These are phyloP conservation scores for Drosophila formosana DNA, from an alignment of 2,888 invertebrate species.

Conservation along the genomic window DNA sequence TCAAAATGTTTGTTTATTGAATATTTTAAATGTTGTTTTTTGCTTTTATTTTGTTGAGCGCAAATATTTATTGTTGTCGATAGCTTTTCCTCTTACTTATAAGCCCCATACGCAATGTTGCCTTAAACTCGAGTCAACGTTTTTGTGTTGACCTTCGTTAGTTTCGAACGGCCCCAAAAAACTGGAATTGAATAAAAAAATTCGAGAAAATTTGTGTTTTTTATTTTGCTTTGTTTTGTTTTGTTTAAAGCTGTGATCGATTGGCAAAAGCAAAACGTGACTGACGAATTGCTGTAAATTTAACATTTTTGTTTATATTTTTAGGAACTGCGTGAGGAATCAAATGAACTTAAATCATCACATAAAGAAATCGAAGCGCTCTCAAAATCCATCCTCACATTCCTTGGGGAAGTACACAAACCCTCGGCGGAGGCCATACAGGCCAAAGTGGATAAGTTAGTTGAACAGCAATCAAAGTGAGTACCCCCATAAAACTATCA, in stretches of 20 bases:
- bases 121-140: slow-evolving; percentile 41
- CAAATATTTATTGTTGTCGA: slow-evolving; percentile 41
- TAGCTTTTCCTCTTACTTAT: slow-evolving; percentile 25
- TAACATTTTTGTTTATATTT: neutral
- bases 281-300: slow-evolving; percentile 26
- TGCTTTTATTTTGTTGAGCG: slow-evolving; percentile 19
- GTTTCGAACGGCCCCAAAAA: slow-evolving; percentile 32
- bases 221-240: slow-evolving; percentile 20
- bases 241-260: slow-evolving; percentile 15
- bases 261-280: slow-evolving; percentile 12
- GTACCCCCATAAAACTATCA: slow-evolving; percentile 63
- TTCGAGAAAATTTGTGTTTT: slow-evolving; percentile 30
- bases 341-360: slow-evolving; percentile 89
- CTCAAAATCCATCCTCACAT: slow-evolving; percentile 89
- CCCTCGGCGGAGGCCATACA: slow-evolving; percentile 89
- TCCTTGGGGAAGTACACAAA: slow-evolving; percentile 89
- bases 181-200: slow-evolving; percentile 63
- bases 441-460: slow-evolving; percentile 89
- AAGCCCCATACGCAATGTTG: slow-evolving; percentile 14
- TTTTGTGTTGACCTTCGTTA: slow-evolving; percentile 60
- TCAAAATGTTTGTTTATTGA: slow-evolving; percentile 3
- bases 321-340: slow-evolving; percentile 91
- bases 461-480: slow-evolving; percentile 89
- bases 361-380: slow-evolving; percentile 89
- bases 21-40: slow-evolving; percentile 18